Conservation (phyloP, 2,113 vertebrate species). For the Neofelis nebulosa region DNA sequence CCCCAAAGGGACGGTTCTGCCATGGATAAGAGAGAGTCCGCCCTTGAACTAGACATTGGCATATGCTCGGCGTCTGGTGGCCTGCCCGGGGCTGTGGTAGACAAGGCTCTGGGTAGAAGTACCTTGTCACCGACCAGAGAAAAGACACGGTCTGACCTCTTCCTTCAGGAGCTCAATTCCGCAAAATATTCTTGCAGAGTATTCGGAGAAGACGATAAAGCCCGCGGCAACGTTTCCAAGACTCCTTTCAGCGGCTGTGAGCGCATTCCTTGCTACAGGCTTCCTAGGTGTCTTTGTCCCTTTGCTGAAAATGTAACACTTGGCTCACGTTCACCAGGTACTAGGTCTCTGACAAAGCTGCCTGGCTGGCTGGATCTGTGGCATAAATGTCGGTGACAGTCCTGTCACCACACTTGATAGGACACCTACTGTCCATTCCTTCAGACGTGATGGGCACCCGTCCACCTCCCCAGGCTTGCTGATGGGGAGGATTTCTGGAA, state of each 20-base stretch:
- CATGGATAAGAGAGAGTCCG: neutral
- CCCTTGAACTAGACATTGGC: fast-evolving
- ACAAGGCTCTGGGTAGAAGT: neutral
- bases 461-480: neutral
- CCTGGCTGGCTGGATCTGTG: neutral
- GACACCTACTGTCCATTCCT: no score
- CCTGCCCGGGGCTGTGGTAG: neutral
- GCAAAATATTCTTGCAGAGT: neutral
- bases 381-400: fast-evolving
- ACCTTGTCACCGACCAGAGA: neutral
- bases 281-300: neutral
- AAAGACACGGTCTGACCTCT: neutral
- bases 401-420: neutral
- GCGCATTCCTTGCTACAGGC: neutral
- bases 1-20: neutral
- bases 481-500: neutral
- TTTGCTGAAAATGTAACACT: fast-evolving
- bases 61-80: fast-evolving
- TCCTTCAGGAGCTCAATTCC: neutral
- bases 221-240: neutral
- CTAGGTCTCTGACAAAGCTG: neutral
- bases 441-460: fast-evolving
- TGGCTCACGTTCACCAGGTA: neutral
- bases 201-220: neutral
- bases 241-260: neutral